phyloP scores from a whole-genome alignment of 2,888 invertebrate genomes.

The Caenorhabditis afra region DNA sequence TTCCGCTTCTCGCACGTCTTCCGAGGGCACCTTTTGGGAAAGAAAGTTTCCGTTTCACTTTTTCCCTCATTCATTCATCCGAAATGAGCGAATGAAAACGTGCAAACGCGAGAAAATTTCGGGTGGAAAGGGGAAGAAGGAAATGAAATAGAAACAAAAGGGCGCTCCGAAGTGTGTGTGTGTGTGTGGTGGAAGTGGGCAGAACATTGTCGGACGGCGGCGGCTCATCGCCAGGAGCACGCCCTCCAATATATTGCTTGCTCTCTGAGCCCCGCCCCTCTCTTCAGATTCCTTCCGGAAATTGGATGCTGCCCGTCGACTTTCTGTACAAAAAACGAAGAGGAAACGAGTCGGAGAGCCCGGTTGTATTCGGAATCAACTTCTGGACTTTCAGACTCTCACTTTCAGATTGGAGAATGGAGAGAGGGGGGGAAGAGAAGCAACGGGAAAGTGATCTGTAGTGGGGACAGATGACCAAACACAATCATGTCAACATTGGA shows the following conservation, averaged over 20 bases:
- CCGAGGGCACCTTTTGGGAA: no score
- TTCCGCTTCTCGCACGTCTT: neutral
- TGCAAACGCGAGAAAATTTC: constrained; percentile 10
- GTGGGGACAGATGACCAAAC: constrained; percentile 45
- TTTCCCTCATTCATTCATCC: constrained; percentile 49
- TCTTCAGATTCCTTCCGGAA: constrained; percentile 47
- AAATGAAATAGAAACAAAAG: constrained; percentile 9
- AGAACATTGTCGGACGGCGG: constrained; percentile 31
- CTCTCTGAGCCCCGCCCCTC: constrained; percentile 40
- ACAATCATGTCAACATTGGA: constrained; percentile 43
- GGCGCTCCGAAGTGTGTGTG: constrained; percentile 8
- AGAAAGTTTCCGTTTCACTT: constrained; percentile 39
- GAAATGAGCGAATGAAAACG: constrained; percentile 29
- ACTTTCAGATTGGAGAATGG: no score
- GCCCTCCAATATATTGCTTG: constrained; percentile 32
- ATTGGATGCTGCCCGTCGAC: constrained; percentile 35
- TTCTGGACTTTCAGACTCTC: neutral
- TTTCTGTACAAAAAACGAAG: constrained; percentile 3
- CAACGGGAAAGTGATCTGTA: constrained; percentile 22
- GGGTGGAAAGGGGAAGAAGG: neutral
- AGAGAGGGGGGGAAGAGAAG: no score
- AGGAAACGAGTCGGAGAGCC: neutral
- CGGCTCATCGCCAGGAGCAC: constrained; percentile 5
- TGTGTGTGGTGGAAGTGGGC: constrained; percentile 33
- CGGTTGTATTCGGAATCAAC: neutral